Conservation (phyloP, 2,888 invertebrate genomes). For the Drosophila planitibia region DNA sequence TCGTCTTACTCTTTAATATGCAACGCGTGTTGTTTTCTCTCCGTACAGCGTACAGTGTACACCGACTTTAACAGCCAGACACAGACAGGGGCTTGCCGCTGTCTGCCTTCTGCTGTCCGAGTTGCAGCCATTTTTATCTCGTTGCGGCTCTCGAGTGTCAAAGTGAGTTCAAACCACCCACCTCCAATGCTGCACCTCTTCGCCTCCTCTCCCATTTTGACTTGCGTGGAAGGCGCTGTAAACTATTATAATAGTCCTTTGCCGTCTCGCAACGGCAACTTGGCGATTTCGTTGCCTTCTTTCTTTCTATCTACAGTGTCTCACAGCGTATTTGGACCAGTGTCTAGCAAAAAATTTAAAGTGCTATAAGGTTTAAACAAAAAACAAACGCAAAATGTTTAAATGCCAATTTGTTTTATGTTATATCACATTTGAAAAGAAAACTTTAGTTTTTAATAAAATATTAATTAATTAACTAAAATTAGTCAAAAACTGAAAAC, state of each 20-base stretch:
- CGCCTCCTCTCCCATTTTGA: constrained; percentile 2
- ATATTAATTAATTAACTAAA: too few species aligned
- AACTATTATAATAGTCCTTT: constrained; percentile 70
- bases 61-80: constrained; percentile 29
- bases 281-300: constrained; percentile 56
- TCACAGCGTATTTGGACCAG: too few species aligned
- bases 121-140: constrained; percentile 70
- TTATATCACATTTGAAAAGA: too few species aligned
- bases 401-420: too few species aligned
- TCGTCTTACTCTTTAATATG: constrained; percentile 42
- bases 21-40: constrained; percentile 33
- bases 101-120: constrained; percentile 31
- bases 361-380: too few species aligned
- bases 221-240: constrained; percentile 58
- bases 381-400: too few species aligned
- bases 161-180: constrained; percentile 48
- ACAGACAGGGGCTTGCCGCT: constrained; percentile 14
- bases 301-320: constrained; percentile 10
- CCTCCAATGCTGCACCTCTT: background rate
- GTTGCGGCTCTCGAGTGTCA: constrained; percentile 72
- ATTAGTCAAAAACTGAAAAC: too few species aligned
- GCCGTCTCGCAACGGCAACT: constrained; percentile 37
- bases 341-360: too few species aligned
- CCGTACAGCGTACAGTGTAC: constrained; percentile 13
- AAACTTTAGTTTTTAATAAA: too few species aligned